Evolutionary conservation across 2,888 invertebrate species (phyloP).

Genomic region (Cancer borealis): DNA sequence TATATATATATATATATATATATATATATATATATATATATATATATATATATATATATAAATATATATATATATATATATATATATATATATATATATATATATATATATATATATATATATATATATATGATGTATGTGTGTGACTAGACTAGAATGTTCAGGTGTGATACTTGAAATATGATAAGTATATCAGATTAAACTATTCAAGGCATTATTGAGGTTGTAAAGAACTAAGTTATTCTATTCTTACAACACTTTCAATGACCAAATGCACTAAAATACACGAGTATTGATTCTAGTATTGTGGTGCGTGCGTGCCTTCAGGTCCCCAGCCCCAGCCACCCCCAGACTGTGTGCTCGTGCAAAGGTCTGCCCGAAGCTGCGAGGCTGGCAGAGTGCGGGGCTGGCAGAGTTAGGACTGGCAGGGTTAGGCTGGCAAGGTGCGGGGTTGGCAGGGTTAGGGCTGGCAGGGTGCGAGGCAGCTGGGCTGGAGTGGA

Average conservation of each 20-base stretch:
- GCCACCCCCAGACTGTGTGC: not conserved
- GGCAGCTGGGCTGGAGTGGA: conserved; percentile 16
- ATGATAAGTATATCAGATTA: too few relatives aligned
- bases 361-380: not conserved
- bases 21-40: conserved; percentile 45
- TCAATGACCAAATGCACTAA: not conserved
- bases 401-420: not conserved
- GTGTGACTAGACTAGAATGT: too few relatives aligned
- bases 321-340: not conserved
- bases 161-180: too few relatives aligned
- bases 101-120: conserved; percentile 47
- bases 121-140: conserved; percentile 5
- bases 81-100: conserved; percentile 50
- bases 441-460: too few relatives aligned
- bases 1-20: conserved; percentile 41
- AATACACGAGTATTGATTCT: not conserved
- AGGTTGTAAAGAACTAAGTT: not conserved
- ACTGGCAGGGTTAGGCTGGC: not conserved
- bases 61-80: conserved; percentile 35
- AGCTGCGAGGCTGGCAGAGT: not conserved
- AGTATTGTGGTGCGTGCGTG: not conserved
- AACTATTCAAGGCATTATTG: too few relatives aligned
- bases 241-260: not conserved
- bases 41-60: conserved; percentile 25
- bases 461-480: not conserved